A percentile compares a stretch with the other conserved stretches of the same genome.
Evolutionary conservation across 2,113 vertebrate genomes (phyloP).

Genomic region (Promerops cafer): DNA sequence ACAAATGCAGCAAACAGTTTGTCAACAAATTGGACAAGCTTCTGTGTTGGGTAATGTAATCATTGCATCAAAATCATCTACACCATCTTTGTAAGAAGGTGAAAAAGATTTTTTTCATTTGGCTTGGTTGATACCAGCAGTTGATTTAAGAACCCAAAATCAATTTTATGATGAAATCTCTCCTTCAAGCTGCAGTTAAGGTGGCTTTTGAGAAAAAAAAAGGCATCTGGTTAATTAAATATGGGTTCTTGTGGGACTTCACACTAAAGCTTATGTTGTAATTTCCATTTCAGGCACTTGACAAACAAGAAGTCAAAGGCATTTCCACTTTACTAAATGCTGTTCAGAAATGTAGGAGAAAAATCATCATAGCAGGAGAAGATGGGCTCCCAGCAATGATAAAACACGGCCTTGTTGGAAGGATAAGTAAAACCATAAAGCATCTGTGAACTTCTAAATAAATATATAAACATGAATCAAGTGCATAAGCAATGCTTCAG

Average conservation of each 20-base stretch:
- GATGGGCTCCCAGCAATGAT: slow-evolving; percentile 77
- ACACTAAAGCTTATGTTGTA: not conserved
- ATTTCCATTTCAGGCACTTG: slow-evolving; percentile 79
- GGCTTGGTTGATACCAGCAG: not conserved
- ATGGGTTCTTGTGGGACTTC: not conserved
- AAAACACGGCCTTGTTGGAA: slow-evolving; percentile 81
- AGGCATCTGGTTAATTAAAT: not conserved
- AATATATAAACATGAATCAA: not conserved
- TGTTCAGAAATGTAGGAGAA: slow-evolving; percentile 77
- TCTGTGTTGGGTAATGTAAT: slow-evolving; percentile 76
- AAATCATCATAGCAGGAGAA: slow-evolving; percentile 75
- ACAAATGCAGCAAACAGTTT: slow-evolving; percentile 86
- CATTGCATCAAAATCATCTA: not conserved
- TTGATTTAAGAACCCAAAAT: not conserved
- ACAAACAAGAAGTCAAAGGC: slow-evolving; percentile 69
- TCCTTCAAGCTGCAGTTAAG: not conserved
- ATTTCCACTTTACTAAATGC: slow-evolving; percentile 72
- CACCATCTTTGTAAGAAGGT: not conserved
- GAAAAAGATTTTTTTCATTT: not conserved
- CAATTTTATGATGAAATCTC: not conserved
- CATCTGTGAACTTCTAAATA: not conserved
- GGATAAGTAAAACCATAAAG: slow-evolving; percentile 82
- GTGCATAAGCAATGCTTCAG: not conserved
- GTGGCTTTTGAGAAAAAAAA: not conserved
- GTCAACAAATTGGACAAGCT: slow-evolving; percentile 85